phyloP scores from a whole-genome alignment of 1,140 invertebrate species.

The Drosophila miranda region DNA sequence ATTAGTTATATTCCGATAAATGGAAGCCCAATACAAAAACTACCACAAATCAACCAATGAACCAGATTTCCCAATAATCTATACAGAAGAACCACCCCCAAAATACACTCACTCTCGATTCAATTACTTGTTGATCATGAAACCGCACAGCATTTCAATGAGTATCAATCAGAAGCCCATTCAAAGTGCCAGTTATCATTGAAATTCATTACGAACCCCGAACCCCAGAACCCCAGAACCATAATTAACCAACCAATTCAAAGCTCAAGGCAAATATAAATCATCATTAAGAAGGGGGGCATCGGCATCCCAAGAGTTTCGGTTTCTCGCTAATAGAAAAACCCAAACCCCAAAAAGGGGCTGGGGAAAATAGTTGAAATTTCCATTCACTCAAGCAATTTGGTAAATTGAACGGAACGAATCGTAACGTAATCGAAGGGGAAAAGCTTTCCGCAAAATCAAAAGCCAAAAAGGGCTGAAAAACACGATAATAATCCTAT shows the following conservation, averaged over 20 bases:
- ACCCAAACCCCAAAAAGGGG: slow-evolving; percentile 5
- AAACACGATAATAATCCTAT: slow-evolving; percentile 79
- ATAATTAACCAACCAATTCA: slow-evolving; percentile 54
- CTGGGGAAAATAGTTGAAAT: slow-evolving; percentile 57
- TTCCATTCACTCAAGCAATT: slow-evolving; percentile 69
- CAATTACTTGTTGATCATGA: slow-evolving; percentile 26
- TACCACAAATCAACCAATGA: no score
- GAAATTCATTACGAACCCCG: slow-evolving; percentile 46
- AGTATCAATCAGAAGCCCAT: slow-evolving; percentile 47
- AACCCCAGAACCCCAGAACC: not conserved
- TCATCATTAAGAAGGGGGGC: slow-evolving; percentile 53
- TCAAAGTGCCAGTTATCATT: slow-evolving; percentile 50
- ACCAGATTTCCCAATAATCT: not conserved
- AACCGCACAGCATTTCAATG: slow-evolving; percentile 34
- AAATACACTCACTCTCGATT: slow-evolving; percentile 2
- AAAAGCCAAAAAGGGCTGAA: slow-evolving; percentile 68
- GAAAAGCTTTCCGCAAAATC: slow-evolving; percentile 60
- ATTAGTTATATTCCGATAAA: no score
- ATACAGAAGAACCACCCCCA: slow-evolving; percentile 5
- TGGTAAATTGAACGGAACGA: slow-evolving; percentile 77
- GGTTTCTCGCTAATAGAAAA: slow-evolving; percentile 36
- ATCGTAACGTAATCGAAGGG: slow-evolving; percentile 52
- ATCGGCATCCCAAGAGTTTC: not conserved
- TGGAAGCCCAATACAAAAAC: not conserved
- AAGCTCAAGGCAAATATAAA: slow-evolving; percentile 58